phyloP scores from a whole-genome alignment of 2,888 invertebrate genomes.

The Caenorhabditis uteleia region DNA sequence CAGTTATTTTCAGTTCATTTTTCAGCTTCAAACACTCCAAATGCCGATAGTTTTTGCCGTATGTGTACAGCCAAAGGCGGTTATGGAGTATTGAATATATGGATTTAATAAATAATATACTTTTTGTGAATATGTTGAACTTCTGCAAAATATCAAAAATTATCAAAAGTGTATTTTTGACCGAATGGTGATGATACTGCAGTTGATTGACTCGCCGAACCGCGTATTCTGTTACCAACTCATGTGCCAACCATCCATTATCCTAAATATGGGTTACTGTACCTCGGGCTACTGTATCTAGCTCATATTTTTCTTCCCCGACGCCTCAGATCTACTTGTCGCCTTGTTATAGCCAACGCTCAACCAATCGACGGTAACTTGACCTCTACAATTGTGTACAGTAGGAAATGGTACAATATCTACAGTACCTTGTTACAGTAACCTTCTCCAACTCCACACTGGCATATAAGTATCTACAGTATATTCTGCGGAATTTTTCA shows the following conservation, averaged over 20 bases:
- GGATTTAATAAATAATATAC: too few species aligned
- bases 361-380: conserved; percentile 45
- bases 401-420: too few species aligned
- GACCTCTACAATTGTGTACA: conserved; percentile 50
- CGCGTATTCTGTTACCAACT: conserved; percentile 48
- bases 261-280: too few species aligned
- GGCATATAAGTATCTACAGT: conserved; percentile 49
- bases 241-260: conserved; percentile 18
- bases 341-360: conserved; percentile 18
- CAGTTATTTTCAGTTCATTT: too few species aligned
- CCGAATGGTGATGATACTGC: conserved; percentile 36
- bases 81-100: too few species aligned
- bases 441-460: conserved; percentile 56
- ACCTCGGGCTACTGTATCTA: too few species aligned
- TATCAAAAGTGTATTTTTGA: too few species aligned
- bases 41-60: too few species aligned
- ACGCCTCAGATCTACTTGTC: conserved; percentile 6
- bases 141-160: too few species aligned
- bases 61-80: too few species aligned
- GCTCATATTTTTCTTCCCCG: conserved; percentile 14
- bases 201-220: conserved; percentile 41
- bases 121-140: too few species aligned
- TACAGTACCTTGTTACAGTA: conserved; percentile 5
- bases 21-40: too few species aligned
- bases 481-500: conserved; percentile 44